Percentiles rank a stretch among this genome's conserved stretches.
Conservation (phyloP, 1,140 invertebrate species). For the Tetramorium alpestre region DNA sequence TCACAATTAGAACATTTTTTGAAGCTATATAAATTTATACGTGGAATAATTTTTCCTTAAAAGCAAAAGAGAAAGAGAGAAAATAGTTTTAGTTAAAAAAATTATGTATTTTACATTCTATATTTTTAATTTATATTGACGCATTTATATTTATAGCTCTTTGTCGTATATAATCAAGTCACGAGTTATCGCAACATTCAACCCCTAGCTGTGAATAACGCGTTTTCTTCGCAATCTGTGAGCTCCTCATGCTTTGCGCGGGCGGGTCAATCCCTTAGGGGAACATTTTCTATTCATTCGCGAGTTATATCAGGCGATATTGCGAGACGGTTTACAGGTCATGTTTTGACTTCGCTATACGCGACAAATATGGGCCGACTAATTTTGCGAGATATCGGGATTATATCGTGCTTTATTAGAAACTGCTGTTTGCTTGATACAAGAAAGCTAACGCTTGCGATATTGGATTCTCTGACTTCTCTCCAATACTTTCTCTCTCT, state of each 20-base stretch:
- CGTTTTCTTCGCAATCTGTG: not conserved
- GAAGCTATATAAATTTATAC: not conserved
- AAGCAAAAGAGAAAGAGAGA: too few relatives aligned
- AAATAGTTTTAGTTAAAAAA: not conserved
- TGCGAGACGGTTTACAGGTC: not conserved
- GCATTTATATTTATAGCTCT: not conserved
- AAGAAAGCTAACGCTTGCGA: conserved; percentile 31
- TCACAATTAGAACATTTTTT: not conserved
- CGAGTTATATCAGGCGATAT: not conserved
- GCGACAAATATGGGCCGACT: not conserved
- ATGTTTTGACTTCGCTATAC: conserved; percentile 2
- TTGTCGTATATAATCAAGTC: not conserved
- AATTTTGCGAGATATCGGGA: conserved; percentile 44
- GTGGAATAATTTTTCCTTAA: not conserved
- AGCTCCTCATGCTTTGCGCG: not conserved
- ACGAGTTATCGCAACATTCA: not conserved
- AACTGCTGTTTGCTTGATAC: conserved; percentile 47
- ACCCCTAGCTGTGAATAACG: not conserved
- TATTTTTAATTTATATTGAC: not conserved
- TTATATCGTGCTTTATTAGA: conserved; percentile 61
- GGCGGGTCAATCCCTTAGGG: not conserved
- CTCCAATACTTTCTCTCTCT: not conserved
- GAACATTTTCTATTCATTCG: conserved; percentile 48
- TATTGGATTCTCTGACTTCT: conserved; percentile 25
- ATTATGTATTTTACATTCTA: not conserved